phyloP scores from a whole-genome alignment of 2,888 invertebrate genomes.

The Melolontha melolontha region DNA sequence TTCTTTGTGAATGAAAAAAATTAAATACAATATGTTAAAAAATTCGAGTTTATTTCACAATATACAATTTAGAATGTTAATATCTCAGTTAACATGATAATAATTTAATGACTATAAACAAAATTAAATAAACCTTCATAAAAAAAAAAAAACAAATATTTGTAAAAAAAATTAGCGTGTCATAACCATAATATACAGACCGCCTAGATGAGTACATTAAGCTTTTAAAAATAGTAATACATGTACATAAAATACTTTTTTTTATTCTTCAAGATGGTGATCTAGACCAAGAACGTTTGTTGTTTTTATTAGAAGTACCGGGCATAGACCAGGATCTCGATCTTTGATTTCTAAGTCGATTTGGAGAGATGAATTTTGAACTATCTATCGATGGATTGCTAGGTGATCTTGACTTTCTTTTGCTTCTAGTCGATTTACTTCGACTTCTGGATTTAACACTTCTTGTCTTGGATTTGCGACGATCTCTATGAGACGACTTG shows the following conservation, averaged over 20 bases:
- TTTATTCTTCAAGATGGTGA: constrained; percentile 58
- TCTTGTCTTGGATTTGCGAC: constrained; percentile 39
- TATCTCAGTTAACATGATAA: no score
- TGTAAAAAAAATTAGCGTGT: no score
- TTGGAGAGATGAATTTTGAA: constrained; percentile 61
- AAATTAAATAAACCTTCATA: no score
- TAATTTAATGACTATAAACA: no score
- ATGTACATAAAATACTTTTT: not conserved
- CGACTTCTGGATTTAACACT: constrained; percentile 29
- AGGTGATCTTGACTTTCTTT: constrained; percentile 48
- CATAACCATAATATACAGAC: not conserved
- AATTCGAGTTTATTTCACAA: no score
- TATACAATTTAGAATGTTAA: no score
- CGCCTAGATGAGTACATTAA: not conserved
- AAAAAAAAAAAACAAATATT: no score
- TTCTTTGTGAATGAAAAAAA: no score
- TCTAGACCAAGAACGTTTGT: constrained; percentile 70
- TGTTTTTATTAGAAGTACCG: constrained; percentile 60
- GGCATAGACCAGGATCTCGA: constrained; percentile 75
- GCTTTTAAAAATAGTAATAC: not conserved
- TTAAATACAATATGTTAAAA: no score
- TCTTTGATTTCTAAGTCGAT: constrained; percentile 59
- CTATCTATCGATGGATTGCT: constrained; percentile 58
- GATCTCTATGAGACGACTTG: constrained; percentile 37
- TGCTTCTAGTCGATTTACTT: constrained; percentile 33